phyloP scores from a whole-genome alignment of 1,140 invertebrate species.

The Zaprionus capensis region DNA sequence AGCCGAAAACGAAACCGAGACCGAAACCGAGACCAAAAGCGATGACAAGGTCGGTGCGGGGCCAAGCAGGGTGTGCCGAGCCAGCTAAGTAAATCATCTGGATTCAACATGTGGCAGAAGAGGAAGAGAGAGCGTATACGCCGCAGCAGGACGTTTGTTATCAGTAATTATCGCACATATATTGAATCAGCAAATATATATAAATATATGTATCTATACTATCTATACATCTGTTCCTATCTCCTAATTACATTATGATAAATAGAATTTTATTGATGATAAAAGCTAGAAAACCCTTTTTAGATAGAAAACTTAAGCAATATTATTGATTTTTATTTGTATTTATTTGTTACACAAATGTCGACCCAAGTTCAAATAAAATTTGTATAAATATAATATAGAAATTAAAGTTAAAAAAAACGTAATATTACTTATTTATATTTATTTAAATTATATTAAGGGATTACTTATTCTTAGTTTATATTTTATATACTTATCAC shows the following conservation, averaged over 20 bases:
- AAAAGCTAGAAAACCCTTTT: too few species aligned
- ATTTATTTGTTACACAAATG: too few species aligned
- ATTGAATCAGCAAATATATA: not conserved
- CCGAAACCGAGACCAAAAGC: slow-evolving; percentile 20
- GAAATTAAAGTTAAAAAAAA: too few species aligned
- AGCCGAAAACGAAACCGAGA: slow-evolving; percentile 19
- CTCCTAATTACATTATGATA: not conserved
- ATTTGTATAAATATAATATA: too few species aligned
- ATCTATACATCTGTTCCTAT: not conserved
- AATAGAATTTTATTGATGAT: not conserved
- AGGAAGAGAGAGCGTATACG: slow-evolving; percentile 5
- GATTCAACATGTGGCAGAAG: slow-evolving; percentile 44
- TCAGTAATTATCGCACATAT: not conserved
- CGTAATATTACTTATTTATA: too few species aligned
- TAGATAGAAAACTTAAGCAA: too few species aligned
- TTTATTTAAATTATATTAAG: too few species aligned
- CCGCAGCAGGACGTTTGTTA: not conserved
- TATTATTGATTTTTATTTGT: too few species aligned
- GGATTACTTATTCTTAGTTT: too few species aligned
- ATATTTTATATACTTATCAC: too few species aligned
- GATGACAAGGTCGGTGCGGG: slow-evolving; percentile 7
- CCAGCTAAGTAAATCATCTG: slow-evolving; percentile 34
- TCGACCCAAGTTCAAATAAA: too few species aligned
- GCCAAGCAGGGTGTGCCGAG: slow-evolving; percentile 3
- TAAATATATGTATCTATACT: not conserved